phyloP scores from a whole-genome alignment of 2,113 vertebrate species.

The Centrocercus urophasianus region DNA sequence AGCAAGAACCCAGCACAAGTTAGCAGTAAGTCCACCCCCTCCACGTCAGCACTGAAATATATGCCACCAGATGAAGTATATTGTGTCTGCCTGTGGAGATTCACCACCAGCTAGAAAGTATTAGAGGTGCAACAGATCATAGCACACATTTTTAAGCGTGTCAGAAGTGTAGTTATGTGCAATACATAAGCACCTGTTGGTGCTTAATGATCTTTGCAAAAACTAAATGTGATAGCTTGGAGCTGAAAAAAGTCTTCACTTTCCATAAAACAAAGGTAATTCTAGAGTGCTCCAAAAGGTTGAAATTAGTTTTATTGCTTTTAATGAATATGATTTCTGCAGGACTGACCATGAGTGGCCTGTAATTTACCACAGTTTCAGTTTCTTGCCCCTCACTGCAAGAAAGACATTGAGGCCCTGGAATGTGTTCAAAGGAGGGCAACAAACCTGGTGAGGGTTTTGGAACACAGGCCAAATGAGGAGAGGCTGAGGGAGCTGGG shows the following conservation, averaged over 20 bases:
- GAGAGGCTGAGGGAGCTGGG: no score
- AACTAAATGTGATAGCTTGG: background rate
- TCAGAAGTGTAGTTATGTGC: background rate
- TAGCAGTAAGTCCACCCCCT: background rate
- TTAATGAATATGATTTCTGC: background rate
- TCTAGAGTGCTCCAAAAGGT: background rate
- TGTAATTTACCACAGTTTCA: background rate
- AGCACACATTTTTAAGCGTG: background rate
- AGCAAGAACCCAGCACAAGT: background rate
- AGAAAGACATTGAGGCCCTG: no score
- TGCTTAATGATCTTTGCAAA: background rate
- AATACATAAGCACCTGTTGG: background rate
- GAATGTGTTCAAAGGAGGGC: no score
- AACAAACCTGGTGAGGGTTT: no score
- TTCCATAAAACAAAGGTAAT: background rate
- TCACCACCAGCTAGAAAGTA: accelerated
- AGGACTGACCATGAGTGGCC: background rate
- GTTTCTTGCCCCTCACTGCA: background rate
- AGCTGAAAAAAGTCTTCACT: background rate
- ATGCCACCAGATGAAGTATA: background rate
- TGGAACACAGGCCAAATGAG: no score
- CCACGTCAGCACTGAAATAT: background rate
- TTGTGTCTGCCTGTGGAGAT: accelerated
- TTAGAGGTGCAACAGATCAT: background rate
- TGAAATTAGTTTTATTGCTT: background rate